Evolutionary conservation across 2,888 invertebrate species (phyloP).

Genomic region (Mesochorus sp.): DNA sequence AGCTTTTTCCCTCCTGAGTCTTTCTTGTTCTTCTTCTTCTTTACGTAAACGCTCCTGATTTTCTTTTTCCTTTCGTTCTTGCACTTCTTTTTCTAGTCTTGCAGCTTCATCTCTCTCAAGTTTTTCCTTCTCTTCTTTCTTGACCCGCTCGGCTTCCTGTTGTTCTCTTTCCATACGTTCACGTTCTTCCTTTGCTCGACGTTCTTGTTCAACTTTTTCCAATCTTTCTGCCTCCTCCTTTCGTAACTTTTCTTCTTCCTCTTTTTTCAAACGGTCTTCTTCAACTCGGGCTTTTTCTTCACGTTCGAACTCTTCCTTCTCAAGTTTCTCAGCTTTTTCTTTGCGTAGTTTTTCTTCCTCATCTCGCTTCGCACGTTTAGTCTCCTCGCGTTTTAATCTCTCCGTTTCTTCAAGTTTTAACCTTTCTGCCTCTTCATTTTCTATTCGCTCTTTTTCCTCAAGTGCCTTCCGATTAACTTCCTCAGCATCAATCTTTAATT

Average conservation of each 20-base stretch:
- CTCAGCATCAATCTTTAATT: no score
- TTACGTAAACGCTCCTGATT: constrained; percentile 70
- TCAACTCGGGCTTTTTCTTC: constrained; percentile 57
- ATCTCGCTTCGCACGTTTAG: constrained; percentile 50
- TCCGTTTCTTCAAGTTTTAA: constrained; percentile 54
- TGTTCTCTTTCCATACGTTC: constrained; percentile 34
- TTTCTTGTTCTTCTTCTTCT: constrained; percentile 68
- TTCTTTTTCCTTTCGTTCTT: constrained; percentile 37
- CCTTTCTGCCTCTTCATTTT: constrained; percentile 42
- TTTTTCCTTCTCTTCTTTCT: constrained; percentile 67
- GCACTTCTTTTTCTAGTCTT: constrained; percentile 63
- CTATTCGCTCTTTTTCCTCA: constrained; percentile 63
- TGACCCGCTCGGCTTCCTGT: constrained; percentile 41
- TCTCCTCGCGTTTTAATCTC: constrained; percentile 36
- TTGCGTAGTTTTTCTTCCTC: constrained; percentile 39
- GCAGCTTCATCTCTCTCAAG: constrained; percentile 62
- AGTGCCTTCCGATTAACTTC: no score
- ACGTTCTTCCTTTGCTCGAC: constrained; percentile 63
- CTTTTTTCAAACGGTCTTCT: constrained; percentile 31
- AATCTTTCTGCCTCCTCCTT: constrained; percentile 21
- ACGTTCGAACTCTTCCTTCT: constrained; percentile 58
- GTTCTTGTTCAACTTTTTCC: constrained; percentile 32
- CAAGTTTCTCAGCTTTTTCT: constrained; percentile 57
- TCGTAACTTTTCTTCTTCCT: constrained; percentile 46
- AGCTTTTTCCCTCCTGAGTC: constrained; percentile 71